These are phyloP conservation scores for Philonicus albiceps DNA, from an alignment of 2,888 invertebrate genomes.

Conservation along the genomic window DNA sequence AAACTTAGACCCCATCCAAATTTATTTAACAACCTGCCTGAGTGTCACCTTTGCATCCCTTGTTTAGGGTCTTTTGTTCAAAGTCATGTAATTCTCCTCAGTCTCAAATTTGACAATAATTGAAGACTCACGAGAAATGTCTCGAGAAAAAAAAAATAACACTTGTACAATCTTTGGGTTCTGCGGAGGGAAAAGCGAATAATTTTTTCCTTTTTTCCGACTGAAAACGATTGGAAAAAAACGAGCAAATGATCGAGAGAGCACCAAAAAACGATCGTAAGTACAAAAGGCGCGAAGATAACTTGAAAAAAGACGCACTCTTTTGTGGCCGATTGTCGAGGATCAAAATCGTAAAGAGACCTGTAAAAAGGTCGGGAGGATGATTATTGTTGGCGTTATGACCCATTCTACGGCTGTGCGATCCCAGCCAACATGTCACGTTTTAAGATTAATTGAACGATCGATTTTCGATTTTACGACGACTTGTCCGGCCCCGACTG, in stretches of 20 bases:
- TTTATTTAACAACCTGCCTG: not conserved
- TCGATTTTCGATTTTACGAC: slow-evolving; percentile 55
- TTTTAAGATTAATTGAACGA: slow-evolving; percentile 62
- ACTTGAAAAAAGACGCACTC: slow-evolving; percentile 11
- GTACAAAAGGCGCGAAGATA: slow-evolving; percentile 30
- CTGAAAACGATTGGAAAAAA: not conserved
- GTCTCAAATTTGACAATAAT: slow-evolving; percentile 14
- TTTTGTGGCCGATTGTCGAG: slow-evolving; percentile 33
- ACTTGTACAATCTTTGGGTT: not conserved
- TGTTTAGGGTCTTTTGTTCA: not conserved
- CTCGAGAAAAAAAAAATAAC: not conserved
- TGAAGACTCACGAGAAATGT: not conserved
- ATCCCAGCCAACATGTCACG: slow-evolving; percentile 53
- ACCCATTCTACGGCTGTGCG: slow-evolving; percentile 13
- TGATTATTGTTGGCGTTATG: slow-evolving; percentile 44
- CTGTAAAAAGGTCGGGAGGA: slow-evolving; percentile 30
- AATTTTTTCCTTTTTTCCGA: not conserved
- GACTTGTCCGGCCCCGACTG: not conserved
- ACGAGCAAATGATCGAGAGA: not conserved
- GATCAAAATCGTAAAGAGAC: slow-evolving; percentile 18
- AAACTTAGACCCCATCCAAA: no score
- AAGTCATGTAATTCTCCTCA: not conserved
- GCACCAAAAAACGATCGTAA: not conserved
- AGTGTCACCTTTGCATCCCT: not conserved
- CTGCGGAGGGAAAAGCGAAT: not conserved